Base-by-base conservation (phyloP, 1,140 invertebrate genomes). In the Agrilus planipennis region DNA sequence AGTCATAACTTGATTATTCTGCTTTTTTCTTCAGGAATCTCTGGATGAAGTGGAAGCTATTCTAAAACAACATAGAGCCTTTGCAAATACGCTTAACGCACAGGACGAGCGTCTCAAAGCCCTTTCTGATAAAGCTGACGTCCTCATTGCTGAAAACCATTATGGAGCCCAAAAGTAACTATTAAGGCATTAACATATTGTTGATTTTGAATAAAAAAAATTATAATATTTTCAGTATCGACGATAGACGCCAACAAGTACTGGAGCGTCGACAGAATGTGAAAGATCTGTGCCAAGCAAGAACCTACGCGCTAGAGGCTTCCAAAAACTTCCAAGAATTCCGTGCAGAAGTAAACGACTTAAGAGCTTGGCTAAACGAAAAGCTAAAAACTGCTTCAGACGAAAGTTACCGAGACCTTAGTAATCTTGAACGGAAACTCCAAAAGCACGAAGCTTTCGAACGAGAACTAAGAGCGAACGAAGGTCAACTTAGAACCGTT, bases 401-500 rank as follows among this genome's bases (percentile, higher is more conserved):
- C 54, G 89, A 96, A 55, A 91, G 82, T 38, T 95, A 94, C 53
- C 74, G 88, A 18, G 92, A 97, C 55, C 65, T 95, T 12, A 82
- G 76, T 25, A 95, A 96, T 58, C 66, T 98, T 25, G 87, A 91
- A 43, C 72, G 89, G 2, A 97, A 97, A 61, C 65, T 97, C 2
- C 89, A 97, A 61, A 96, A 96, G 57, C 94, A 99, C 57, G 91
- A 97, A 62, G 94, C 93, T 0, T 97, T 98, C 60, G 91, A 97
- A 57, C 71, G 92, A 14, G 95, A 99, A 60, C 62, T 99, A 4
- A 72, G 86, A 25, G 85, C 89, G 0, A 94, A 94, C 59, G 87
- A 91, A 62, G 87, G 86, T 11, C 84, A 89, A 57, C 63, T 95
- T 9, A 64, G 84, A 25, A 77, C 77, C 29, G 81, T 93, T 3